phyloP scores from a whole-genome alignment of 2,113 vertebrate genomes.

The Upupa epops region DNA sequence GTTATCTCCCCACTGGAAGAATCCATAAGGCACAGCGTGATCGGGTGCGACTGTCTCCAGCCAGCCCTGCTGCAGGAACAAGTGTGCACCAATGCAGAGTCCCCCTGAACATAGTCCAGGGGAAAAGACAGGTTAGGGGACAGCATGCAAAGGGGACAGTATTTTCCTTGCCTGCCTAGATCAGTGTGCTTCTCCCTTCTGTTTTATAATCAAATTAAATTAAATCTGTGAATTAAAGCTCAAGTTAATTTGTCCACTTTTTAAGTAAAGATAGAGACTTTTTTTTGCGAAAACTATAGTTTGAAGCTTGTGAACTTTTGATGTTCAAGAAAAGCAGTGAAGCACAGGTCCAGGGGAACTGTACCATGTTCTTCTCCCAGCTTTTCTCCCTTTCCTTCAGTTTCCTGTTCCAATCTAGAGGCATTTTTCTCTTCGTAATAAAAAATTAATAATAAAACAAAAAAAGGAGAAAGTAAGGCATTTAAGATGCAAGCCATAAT shows the following conservation, averaged over 20 bases:
- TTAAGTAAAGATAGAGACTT: background rate
- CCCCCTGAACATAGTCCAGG: background rate
- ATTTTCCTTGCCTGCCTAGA: background rate
- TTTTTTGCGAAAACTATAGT: no score
- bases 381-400: background rate
- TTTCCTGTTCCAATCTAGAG: background rate
- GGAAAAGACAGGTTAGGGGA: background rate
- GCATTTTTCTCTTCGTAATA: background rate
- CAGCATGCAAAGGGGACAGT: background rate
- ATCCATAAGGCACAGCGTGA: background rate
- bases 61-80: rapidly evolving
- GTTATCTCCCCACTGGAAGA: background rate
- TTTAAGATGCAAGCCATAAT: background rate
- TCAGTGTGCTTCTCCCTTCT: background rate
- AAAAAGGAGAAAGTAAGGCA: background rate
- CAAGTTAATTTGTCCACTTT: background rate
- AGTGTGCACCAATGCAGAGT: background rate
- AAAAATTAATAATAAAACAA: background rate
- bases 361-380: background rate
- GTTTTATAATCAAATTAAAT: background rate
- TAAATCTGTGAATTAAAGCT: no score
- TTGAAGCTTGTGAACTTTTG: background rate
- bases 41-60: rapidly evolving
- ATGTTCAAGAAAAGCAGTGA: background rate
- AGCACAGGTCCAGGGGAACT: background rate